These are phyloP conservation scores for Antheraea pernyi DNA, from an alignment of 1,140 invertebrate species.

Conservation along the genomic window DNA sequence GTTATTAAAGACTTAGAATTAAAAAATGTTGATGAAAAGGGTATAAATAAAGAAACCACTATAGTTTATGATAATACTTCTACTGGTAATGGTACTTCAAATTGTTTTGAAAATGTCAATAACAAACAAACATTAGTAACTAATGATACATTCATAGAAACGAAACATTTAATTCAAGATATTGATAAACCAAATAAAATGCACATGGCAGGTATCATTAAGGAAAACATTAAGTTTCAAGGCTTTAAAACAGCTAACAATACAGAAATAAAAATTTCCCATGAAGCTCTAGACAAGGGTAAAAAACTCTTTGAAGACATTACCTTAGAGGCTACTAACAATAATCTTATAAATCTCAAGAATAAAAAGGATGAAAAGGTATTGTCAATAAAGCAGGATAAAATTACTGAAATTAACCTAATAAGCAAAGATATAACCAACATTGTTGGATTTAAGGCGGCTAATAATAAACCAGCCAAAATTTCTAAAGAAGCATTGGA, in stretches of 20 bases:
- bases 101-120: constrained; percentile 28
- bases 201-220: background rate
- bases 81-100: background rate
- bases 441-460: background rate
- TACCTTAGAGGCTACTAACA: background rate
- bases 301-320: constrained; percentile 47
- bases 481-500: background rate
- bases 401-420: background rate
- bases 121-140: constrained; percentile 27
- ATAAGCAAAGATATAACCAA: background rate
- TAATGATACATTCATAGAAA: constrained; percentile 30
- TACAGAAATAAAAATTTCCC: constrained; percentile 44
- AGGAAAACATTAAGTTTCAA: background rate
- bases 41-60: background rate
- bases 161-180: constrained; percentile 39
- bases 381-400: background rate
- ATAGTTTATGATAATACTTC: background rate
- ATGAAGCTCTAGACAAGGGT: constrained; percentile 45
- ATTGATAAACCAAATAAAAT: constrained; percentile 17
- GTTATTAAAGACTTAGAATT: background rate
- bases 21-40: background rate
- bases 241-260: constrained; percentile 39
- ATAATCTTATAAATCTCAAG: constrained; percentile 13
- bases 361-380: background rate
- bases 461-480: background rate